These are phyloP conservation scores for Camelus dromedarius DNA, from an alignment of 2,113 vertebrate species.

Conservation along the genomic window DNA sequence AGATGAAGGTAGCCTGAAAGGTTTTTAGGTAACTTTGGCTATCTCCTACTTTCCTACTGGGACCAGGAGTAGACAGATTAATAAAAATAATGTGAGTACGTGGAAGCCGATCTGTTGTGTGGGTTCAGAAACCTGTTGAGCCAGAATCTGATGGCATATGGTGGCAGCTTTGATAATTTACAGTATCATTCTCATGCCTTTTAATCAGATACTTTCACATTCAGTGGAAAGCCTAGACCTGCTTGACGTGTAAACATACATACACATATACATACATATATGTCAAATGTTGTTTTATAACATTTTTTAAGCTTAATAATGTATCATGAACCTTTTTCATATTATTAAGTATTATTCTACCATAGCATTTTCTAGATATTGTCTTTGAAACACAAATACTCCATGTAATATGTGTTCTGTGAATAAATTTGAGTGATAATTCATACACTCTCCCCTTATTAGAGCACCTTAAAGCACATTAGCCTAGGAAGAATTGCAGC, in stretches of 20 bases:
- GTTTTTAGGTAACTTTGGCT: slow-evolving; percentile 36
- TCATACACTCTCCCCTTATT: background rate
- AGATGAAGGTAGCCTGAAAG: background rate
- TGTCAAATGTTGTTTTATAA: slow-evolving; percentile 39
- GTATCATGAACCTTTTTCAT: background rate
- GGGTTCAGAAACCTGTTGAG: background rate
- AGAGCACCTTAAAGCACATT: background rate
- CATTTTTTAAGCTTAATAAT: background rate
- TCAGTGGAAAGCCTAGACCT: slow-evolving; percentile 13
- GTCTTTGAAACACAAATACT: slow-evolving; percentile 30
- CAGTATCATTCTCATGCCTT: background rate
- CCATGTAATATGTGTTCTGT: background rate
- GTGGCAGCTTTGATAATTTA: background rate
- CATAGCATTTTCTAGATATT: background rate
- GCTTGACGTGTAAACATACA: background rate
- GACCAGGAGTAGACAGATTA: background rate
- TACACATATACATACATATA: background rate
- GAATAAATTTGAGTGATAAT: background rate
- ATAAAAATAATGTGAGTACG: background rate
- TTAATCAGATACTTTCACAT: slow-evolving; percentile 10
- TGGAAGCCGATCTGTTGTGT: background rate
- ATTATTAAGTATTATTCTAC: slow-evolving; percentile 25
- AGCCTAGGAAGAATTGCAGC: background rate
- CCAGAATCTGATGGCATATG: background rate
- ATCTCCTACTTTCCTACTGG: background rate